Percentiles rank a stretch among this genome's conserved stretches.
Evolutionary conservation across 2,888 invertebrate genomes (phyloP).

Genomic region (Drosophila koepferae): DNA sequence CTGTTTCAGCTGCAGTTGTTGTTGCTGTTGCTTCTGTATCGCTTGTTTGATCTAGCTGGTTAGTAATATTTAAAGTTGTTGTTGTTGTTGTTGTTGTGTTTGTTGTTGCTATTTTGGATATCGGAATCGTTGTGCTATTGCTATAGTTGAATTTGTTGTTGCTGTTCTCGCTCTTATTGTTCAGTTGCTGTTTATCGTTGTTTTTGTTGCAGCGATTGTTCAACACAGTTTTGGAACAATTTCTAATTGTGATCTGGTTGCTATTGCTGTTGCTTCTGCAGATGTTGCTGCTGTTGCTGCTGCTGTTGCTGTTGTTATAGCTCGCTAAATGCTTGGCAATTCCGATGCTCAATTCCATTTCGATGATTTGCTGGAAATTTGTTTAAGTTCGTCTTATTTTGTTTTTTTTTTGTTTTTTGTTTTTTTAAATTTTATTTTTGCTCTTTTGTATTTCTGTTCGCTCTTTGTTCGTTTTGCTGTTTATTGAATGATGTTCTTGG

Average conservation of each 20-base stretch:
- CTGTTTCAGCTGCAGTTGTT: slow-evolving; percentile 5
- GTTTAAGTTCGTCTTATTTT: slow-evolving; percentile 16
- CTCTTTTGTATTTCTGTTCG: slow-evolving; percentile 7
- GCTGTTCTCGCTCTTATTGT: slow-evolving; percentile 8
- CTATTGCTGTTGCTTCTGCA: slow-evolving; percentile 33
- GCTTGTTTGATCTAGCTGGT: slow-evolving; percentile 7
- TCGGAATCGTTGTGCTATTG: slow-evolving; percentile 10
- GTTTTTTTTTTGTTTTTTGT: neutral
- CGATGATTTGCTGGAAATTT: slow-evolving; percentile 62
- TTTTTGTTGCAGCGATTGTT: slow-evolving; percentile 15
- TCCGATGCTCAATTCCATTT: slow-evolving; percentile 71
- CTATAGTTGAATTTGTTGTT: neutral
- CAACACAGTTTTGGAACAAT: slow-evolving; percentile 22
- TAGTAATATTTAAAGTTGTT: slow-evolving; percentile 15
- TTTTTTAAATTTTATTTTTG: neutral
- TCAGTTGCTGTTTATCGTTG: slow-evolving; percentile 36
- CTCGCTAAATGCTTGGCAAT: slow-evolving; percentile 63
- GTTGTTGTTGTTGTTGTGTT: neutral
- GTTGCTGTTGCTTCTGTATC: slow-evolving; percentile 9
- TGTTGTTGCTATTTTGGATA: neutral
- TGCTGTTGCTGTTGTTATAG: slow-evolving; percentile 34
- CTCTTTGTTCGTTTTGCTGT: slow-evolving; percentile 6
- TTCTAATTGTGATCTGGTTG: slow-evolving; percentile 15
- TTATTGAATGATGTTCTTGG: slow-evolving; percentile 9
- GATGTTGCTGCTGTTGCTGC: slow-evolving; percentile 21